Conservation (phyloP, 1,140 invertebrate genomes). For the Phocides pigmalion region DNA sequence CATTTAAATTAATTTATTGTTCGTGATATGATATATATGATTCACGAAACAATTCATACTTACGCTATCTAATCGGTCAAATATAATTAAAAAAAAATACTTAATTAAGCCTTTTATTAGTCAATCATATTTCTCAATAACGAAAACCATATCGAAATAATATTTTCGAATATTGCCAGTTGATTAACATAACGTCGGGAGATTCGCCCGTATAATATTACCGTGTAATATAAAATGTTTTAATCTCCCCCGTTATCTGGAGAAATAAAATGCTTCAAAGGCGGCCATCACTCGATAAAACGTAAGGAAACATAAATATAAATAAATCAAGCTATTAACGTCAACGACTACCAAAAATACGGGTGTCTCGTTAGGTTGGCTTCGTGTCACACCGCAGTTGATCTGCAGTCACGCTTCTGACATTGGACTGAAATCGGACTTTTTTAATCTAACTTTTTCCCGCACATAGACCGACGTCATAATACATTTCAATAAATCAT, state of each 20-base stretch:
- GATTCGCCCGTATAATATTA: background rate
- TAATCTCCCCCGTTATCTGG: conserved; percentile 20
- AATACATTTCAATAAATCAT: too few species aligned
- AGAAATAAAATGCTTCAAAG: conserved; percentile 37
- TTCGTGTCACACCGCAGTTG: conserved; percentile 46
- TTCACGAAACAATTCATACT: too few species aligned
- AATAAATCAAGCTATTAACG: conserved; percentile 69
- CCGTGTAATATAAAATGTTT: conserved; percentile 16
- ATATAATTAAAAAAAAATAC: too few species aligned
- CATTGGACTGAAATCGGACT: background rate
- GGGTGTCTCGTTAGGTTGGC: conserved; percentile 47
- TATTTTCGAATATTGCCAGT: background rate
- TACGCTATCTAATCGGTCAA: too few species aligned
- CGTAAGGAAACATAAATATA: conserved; percentile 52
- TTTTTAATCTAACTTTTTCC: too few species aligned
- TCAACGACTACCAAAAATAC: conserved; percentile 57
- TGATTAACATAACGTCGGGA: background rate
- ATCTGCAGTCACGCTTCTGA: background rate
- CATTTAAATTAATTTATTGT: too few species aligned
- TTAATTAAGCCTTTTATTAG: too few species aligned
- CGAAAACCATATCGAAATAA: background rate
- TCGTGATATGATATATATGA: too few species aligned
- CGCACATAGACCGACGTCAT: too few species aligned
- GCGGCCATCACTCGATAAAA: conserved; percentile 41
- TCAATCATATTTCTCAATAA: background rate